phyloP scores from a whole-genome alignment of 2,797 vertebrate genomes.

The Spheniscus humboldti region DNA sequence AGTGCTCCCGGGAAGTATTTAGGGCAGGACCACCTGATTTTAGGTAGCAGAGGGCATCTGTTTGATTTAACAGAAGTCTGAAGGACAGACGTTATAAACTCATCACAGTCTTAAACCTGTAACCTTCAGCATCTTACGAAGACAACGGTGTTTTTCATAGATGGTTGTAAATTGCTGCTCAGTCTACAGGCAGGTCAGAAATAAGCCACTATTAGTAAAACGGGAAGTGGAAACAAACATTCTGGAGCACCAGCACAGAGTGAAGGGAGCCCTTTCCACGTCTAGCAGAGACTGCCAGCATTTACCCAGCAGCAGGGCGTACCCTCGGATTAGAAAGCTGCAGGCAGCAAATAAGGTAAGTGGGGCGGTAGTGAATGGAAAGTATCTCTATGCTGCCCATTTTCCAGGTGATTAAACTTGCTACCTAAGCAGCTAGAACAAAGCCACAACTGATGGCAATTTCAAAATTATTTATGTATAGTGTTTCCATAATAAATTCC shows the following conservation, averaged over 20 bases:
- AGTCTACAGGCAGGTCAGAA: not conserved
- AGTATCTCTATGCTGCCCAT: not conserved
- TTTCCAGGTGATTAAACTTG: not conserved
- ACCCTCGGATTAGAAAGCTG: not conserved
- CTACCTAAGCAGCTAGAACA: not conserved
- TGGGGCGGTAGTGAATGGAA: not conserved
- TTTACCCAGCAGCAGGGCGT: not conserved
- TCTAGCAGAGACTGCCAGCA: not conserved
- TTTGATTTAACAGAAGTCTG: not conserved
- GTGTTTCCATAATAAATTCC: not conserved
- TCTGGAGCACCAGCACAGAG: not conserved
- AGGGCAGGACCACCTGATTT: not conserved
- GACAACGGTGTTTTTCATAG: not conserved
- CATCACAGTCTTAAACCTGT: not conserved
- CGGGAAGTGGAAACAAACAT: not conserved
- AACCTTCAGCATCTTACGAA: not conserved
- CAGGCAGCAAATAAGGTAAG: not conserved
- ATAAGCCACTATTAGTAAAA: not conserved
- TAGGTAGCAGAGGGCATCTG: not conserved
- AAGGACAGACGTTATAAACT: not conserved
- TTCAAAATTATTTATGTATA: not conserved
- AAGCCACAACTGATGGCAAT: not conserved
- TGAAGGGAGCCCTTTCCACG: not conserved
- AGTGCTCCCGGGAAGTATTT: not conserved
- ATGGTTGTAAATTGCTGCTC: not conserved